Percentiles rank a stretch among this genome's conserved stretches.
Evolutionary conservation across 2,113 vertebrate species (phyloP).

Genomic region (Oreochromis tanganicae): DNA sequence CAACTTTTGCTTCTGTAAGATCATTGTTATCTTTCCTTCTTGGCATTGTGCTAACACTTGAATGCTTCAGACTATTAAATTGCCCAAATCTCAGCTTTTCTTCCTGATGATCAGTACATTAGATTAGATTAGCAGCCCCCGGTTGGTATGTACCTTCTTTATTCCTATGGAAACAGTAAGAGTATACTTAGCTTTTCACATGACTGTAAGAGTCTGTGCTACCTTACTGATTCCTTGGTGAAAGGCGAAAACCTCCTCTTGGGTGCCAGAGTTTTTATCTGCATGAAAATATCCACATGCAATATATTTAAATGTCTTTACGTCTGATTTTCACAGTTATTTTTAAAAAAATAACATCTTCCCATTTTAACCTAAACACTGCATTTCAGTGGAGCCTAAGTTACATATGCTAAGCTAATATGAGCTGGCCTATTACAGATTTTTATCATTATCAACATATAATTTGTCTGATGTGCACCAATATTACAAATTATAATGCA

Average conservation of each 20-base stretch:
- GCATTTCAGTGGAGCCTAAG: not conserved
- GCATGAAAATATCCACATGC: not conserved
- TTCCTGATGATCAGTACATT: not conserved
- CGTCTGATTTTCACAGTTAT: rapidly evolving
- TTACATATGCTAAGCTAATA: not conserved
- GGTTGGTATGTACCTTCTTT: not conserved
- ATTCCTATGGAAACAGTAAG: not conserved
- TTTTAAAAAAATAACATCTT: not conserved
- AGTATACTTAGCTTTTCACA: not conserved
- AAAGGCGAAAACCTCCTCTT: not conserved
- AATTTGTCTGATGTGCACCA: not conserved
- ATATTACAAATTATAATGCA: not conserved
- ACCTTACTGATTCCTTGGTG: not conserved
- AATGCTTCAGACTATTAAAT: not conserved
- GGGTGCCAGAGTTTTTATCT: not conserved
- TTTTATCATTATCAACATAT: not conserved
- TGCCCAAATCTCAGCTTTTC: not conserved
- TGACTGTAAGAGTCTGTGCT: no score
- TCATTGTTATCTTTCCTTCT: not conserved
- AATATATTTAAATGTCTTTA: not conserved
- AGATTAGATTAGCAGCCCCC: not conserved
- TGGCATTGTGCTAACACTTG: not conserved
- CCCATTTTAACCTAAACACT: not conserved
- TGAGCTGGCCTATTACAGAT: not conserved
- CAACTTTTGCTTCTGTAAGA: no score